A percentile compares a stretch with the other conserved stretches of the same genome.
Evolutionary conservation across 2,797 vertebrate genomes (phyloP).

Genomic region (Danio albolineatus): DNA sequence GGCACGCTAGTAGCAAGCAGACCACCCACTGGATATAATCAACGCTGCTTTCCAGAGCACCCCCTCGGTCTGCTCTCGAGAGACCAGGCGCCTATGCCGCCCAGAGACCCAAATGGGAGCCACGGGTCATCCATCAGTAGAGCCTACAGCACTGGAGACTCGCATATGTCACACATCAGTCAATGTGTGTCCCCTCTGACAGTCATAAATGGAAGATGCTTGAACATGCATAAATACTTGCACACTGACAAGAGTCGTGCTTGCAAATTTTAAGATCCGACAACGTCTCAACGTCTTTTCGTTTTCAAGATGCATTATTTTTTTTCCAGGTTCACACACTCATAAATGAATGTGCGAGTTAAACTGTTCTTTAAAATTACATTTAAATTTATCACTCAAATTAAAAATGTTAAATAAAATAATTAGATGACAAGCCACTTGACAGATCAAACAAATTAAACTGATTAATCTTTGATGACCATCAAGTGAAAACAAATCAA

Average conservation of each 20-base stretch:
- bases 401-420: neutral
- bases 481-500: neutral
- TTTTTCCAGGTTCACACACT: neutral
- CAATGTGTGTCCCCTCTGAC: conserved; percentile 8
- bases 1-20: conserved; percentile 12
- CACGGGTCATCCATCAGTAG: conserved; percentile 23
- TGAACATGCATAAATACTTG: neutral
- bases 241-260: neutral
- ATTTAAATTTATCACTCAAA: neutral
- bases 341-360: neutral
- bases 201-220: conserved; percentile 3
- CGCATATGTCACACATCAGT: conserved; percentile 39
- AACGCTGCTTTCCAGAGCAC: neutral
- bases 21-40: conserved; percentile 42
- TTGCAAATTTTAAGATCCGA: neutral
- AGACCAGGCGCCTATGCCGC: neutral
- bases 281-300: neutral
- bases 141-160: conserved; percentile 20
- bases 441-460: neutral
- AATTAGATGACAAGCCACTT: neutral
- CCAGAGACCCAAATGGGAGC: conserved; percentile 29
- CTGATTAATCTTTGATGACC: neutral
- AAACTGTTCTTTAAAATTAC: neutral
- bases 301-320: neutral
- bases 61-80: conserved; percentile 12